Base-by-base conservation (phyloP, 30 jellyfish, hydroid and myxozoan species). In the Pelagia noctiluca region DNA sequence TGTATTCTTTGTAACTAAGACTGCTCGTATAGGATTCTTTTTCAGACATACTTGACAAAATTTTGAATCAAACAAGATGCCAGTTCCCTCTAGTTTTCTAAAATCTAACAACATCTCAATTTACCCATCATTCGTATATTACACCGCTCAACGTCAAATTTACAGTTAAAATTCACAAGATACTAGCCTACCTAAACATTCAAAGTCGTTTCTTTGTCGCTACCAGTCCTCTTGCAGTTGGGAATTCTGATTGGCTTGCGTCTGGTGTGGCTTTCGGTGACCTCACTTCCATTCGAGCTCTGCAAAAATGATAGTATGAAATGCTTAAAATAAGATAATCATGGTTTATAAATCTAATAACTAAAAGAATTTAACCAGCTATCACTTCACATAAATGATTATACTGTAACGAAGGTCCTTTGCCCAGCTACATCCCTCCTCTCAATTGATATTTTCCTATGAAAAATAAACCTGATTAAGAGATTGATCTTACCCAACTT, bases 141-240 rank as follows among this genome's bases (percentile, higher is more conserved):
- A 73, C 85, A 73, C 32, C 85, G 24, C 60, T 76, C 79, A 78
- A 18, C 23, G 24, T n/a, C 37, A 23, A 3, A 28, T 11, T 64
- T 38, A 28, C 26, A 63, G 48, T 8, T 8, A 34, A 25, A 52
- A 49, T 30, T 25, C 21, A 7, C 2, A 33, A 25, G 4, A 22
- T 0, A 23, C 4, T 23, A 33, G 50, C 13, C n/a, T 3, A 35
- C 46, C 47, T 22, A 42, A 25, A 21, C 34, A 32, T 34, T 86
- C 83, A 87, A 7, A 77, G 81, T 70, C 96, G 57, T 64, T 87
- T 87, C 71, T 87, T 87, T 24, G 96, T 78, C 65, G 90, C 35
- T 25, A 91, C 98, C 70, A 91, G 94, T 22, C 98, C 98, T 71
- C 98, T 68, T 23, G 98, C 98, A 1, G 96, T 85, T 32, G 98